Conservation (phyloP, 2,888 invertebrate genomes). For the Agapostemon virescens region DNA sequence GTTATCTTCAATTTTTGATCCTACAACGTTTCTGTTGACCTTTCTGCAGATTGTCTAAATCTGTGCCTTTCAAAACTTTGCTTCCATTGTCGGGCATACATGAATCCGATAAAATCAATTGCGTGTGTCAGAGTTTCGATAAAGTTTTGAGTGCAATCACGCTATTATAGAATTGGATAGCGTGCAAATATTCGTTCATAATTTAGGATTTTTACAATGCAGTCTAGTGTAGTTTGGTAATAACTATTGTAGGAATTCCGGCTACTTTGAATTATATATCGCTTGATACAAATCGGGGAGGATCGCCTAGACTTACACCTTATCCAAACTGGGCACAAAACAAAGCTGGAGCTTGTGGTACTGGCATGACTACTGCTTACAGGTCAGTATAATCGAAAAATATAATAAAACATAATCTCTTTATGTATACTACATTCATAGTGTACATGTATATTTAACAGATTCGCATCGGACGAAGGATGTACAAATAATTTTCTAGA, state of each 20-base stretch:
- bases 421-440: background rate
- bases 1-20: slow-evolving; percentile 16
- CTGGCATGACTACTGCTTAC: slow-evolving; percentile 89
- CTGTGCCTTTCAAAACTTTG: background rate
- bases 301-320: slow-evolving; percentile 89
- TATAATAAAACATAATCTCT: background rate
- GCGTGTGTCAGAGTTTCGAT: background rate
- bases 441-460: background rate
- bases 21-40: background rate
- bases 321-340: slow-evolving; percentile 90
- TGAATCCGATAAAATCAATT: slow-evolving; percentile 9
- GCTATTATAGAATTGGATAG: slow-evolving; percentile 10
- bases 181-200: background rate
- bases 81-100: background rate
- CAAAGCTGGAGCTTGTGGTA: slow-evolving; percentile 88
- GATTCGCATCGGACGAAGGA: no score
- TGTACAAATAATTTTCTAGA: no score
- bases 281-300: slow-evolving; percentile 84
- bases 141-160: slow-evolving; percentile 19
- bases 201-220: background rate
- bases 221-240: background rate
- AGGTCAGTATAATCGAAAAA: slow-evolving; percentile 66
- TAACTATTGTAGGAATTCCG: slow-evolving; percentile 85
- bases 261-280: slow-evolving; percentile 91
- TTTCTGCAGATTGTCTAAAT: background rate